These are phyloP conservation scores for Mya arenaria DNA, from an alignment of 1,140 invertebrate species.

Conservation along the genomic window DNA sequence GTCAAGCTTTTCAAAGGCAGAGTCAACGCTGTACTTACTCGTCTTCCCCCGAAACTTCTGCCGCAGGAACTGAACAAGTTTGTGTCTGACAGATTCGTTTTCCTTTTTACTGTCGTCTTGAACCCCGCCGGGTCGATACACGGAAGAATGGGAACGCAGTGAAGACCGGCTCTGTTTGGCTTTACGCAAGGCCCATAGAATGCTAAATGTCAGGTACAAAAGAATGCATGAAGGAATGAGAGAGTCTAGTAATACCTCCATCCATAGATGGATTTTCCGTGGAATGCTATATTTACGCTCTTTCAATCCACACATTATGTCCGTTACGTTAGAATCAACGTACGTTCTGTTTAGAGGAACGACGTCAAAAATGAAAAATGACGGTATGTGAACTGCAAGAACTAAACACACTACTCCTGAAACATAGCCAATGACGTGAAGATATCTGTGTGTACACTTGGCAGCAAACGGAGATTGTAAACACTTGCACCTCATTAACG, in stretches of 20 bases:
- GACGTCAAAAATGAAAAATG: constrained; percentile 13
- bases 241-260: constrained; percentile 1
- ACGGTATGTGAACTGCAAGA: not conserved
- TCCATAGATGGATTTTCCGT: constrained; percentile 6
- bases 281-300: not conserved
- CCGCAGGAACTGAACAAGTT: not conserved
- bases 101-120: not conserved
- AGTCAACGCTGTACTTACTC: not conserved
- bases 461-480: constrained; percentile 14
- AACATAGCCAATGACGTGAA: not conserved
- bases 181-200: constrained; percentile 14
- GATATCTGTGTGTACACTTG: not conserved
- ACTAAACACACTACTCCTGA: not conserved
- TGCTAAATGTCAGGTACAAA: constrained; percentile 6
- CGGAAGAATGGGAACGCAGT: not conserved
- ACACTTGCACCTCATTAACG: constrained; percentile 31
- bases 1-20: constrained; percentile 21
- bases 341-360: not conserved
- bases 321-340: not conserved
- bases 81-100: not conserved
- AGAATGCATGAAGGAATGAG: constrained; percentile 8
- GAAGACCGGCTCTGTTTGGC: not conserved
- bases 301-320: not conserved
- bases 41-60: not conserved
- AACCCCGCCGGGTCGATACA: not conserved